Conservation (phyloP, 2,113 vertebrate species). For the Odocoileus hemionus region DNA sequence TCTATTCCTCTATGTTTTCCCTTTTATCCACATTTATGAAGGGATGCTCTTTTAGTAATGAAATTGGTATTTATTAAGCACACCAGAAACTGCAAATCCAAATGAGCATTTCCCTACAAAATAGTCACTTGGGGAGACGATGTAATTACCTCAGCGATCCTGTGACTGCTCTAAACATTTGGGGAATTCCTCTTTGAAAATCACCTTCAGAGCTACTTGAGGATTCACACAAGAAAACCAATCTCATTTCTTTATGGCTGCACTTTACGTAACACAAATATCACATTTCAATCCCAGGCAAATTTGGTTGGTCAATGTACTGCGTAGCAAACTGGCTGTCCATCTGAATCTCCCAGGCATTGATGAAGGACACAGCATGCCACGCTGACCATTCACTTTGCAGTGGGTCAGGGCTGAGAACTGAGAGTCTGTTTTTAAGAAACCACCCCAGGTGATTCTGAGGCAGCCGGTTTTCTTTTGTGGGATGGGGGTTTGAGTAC, state of each 20-base stretch:
- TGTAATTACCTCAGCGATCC: slow-evolving; percentile 30
- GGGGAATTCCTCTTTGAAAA: slow-evolving; percentile 58
- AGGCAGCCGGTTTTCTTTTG: background rate
- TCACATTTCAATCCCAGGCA: background rate
- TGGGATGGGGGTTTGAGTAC: background rate
- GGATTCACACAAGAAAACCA: slow-evolving; percentile 31
- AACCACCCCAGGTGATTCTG: too few species aligned
- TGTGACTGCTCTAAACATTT: slow-evolving; percentile 38
- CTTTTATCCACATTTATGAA: background rate
- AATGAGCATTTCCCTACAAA: slow-evolving; percentile 20
- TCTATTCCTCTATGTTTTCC: background rate
- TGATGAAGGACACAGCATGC: background rate
- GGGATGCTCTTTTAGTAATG: background rate
- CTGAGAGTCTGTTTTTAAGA: background rate
- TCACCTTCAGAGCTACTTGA: slow-evolving; percentile 38
- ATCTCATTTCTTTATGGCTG: background rate
- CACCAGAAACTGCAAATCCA: slow-evolving; percentile 38
- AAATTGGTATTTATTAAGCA: slow-evolving; percentile 62
- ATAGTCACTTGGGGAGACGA: slow-evolving; percentile 1
- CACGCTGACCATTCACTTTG: background rate
- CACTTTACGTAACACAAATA: background rate
- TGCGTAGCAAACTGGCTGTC: background rate
- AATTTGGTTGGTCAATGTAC: background rate
- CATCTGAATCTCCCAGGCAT: background rate
- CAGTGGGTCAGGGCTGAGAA: background rate